Conservation (phyloP, 2,113 vertebrate genomes). For the Xyliphius kryptos region DNA sequence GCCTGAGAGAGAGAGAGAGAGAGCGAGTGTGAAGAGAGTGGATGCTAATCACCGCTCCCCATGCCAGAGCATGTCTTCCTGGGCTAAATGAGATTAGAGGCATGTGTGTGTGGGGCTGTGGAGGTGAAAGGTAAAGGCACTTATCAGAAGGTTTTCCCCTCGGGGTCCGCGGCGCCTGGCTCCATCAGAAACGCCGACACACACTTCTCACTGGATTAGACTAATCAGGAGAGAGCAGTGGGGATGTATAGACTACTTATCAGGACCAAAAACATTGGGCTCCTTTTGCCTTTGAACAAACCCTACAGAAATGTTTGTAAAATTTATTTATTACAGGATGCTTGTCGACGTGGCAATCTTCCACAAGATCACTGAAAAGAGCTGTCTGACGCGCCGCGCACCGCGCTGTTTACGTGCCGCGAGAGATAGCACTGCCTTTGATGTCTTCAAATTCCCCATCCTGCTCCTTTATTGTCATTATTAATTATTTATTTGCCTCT, state of each 20-base stretch:
- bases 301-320: constrained; percentile 79
- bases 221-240: constrained; percentile 71
- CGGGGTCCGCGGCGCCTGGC: constrained; percentile 63
- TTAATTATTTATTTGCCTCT: constrained; percentile 46
- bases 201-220: constrained; percentile 76
- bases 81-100: constrained; percentile 69
- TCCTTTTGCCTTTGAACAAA: constrained; percentile 72
- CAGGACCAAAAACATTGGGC: constrained; percentile 67
- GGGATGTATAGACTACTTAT: constrained; percentile 71
- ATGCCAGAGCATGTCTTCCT: constrained; percentile 65
- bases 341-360: constrained; percentile 76
- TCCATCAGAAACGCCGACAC: constrained; percentile 71
- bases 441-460: constrained; percentile 58
- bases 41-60: constrained; percentile 65
- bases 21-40: constrained; percentile 49
- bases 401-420: constrained; percentile 61
- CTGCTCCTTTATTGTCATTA: constrained; percentile 56
- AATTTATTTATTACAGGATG: constrained; percentile 75
- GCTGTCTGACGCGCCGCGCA: constrained; percentile 62
- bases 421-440: constrained; percentile 67
- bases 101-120: constrained; percentile 63
- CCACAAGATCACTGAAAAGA: constrained; percentile 68
- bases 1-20: constrained; percentile 24
- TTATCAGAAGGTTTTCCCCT: constrained; percentile 68
- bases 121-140: constrained; percentile 81